phyloP scores from a whole-genome alignment of 2,888 invertebrate species.

The Polymixis flavicincta region DNA sequence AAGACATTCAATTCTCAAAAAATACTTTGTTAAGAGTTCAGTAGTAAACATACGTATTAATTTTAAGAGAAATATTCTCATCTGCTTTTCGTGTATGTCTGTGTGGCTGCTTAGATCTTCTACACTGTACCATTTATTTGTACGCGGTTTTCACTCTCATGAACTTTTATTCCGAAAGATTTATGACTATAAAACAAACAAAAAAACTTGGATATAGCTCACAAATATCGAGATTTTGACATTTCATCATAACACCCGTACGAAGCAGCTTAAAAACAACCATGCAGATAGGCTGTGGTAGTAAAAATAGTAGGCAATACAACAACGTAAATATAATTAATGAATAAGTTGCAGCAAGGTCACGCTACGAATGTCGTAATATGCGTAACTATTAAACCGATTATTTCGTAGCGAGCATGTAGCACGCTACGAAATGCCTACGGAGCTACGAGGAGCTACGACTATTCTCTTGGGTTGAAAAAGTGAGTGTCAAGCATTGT shows the following conservation, averaged over 20 bases:
- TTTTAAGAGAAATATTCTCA: not conserved
- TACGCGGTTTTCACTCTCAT: not conserved
- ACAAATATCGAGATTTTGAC: not conserved
- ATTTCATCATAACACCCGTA: not conserved
- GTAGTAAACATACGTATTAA: not conserved
- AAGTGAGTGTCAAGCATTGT: constrained; percentile 34
- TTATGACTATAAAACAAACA: not conserved
- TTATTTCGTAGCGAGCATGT: constrained; percentile 42
- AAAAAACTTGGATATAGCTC: not conserved
- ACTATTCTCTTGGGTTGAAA: constrained; percentile 33
- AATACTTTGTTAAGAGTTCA: not conserved
- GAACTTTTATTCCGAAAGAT: not conserved
- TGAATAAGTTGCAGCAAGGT: constrained; percentile 37
- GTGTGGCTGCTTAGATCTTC: not conserved
- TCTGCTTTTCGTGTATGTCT: not conserved
- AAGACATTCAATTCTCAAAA: not conserved
- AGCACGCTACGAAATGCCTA: constrained; percentile 51
- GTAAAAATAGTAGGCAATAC: not conserved
- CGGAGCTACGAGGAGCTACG: constrained; percentile 34
- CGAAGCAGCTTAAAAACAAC: not conserved
- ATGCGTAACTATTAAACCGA: constrained; percentile 32
- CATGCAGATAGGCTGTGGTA: not conserved
- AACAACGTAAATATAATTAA: constrained; percentile 20
- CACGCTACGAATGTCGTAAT: constrained; percentile 49
- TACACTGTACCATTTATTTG: not conserved